Evolutionary conservation across 2,113 vertebrate species (phyloP).

Genomic region (Protobothrops flavoviridis): DNA sequence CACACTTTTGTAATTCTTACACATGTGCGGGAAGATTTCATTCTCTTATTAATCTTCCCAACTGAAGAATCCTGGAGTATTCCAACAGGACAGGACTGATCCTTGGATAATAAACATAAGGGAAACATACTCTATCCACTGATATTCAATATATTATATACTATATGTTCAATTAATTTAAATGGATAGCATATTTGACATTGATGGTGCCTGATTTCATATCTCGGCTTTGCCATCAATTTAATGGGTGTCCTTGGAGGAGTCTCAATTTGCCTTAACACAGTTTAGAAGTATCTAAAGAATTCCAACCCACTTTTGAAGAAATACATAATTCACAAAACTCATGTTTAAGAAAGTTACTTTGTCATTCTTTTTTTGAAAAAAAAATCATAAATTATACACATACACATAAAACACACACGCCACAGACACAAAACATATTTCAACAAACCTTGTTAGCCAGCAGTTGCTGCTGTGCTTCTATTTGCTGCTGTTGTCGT

Average conservation of each 20-base stretch:
- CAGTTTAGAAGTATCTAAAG: neutral
- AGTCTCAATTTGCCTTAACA: neutral
- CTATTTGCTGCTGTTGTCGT: slow-evolving; percentile 96
- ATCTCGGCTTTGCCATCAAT: neutral
- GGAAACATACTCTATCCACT: neutral
- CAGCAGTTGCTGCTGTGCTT: slow-evolving; percentile 90
- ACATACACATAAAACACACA: neutral
- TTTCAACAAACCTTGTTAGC: slow-evolving; percentile 84
- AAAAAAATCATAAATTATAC: neutral
- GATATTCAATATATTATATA: neutral
- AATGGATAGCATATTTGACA: neutral
- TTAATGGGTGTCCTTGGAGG: neutral
- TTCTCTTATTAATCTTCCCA: neutral
- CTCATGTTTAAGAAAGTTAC: neutral
- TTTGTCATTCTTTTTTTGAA: neutral
- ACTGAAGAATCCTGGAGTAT: neutral
- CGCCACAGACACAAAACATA: neutral
- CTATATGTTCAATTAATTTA: neutral
- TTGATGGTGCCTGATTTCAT: neutral
- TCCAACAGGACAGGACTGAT: neutral
- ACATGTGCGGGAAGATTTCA: neutral
- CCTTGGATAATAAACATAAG: neutral
- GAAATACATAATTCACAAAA: neutral
- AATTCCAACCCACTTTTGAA: neutral
- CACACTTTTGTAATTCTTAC: neutral